Percentiles rank a stretch among this genome's conserved stretches.
phyloP scores from a whole-genome alignment of 2,888 invertebrate species.

The Trissoscelio sp. region DNA sequence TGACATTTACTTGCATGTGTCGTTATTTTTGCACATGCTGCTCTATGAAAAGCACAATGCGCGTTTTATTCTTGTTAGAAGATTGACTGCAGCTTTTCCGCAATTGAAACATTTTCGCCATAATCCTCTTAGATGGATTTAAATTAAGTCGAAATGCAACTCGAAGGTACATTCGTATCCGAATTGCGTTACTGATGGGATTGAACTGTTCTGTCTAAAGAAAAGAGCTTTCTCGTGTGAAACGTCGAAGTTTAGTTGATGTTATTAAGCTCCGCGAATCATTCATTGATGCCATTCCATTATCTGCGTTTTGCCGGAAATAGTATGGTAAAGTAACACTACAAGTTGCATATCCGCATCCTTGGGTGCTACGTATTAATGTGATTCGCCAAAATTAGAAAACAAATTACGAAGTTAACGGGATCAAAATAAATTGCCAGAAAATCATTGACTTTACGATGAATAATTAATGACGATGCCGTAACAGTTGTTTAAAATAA shows the following conservation, averaged over 20 bases:
- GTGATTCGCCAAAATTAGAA: conserved; percentile 21
- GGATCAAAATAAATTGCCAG: conserved; percentile 9
- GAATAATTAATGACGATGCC: no score
- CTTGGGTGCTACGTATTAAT: conserved; percentile 2
- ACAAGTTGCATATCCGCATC: not conserved
- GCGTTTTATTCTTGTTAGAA: conserved; percentile 50
- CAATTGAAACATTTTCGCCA: conserved; percentile 77
- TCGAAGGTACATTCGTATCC: conserved; percentile 70
- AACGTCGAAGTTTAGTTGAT: conserved; percentile 66
- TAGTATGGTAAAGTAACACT: conserved; percentile 38
- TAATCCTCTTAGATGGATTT: conserved; percentile 78
- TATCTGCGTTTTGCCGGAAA: conserved; percentile 47
- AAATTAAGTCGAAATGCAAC: conserved; percentile 74
- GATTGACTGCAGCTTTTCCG: conserved; percentile 66
- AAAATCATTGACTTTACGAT: conserved; percentile 6
- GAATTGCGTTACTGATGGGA: conserved; percentile 68
- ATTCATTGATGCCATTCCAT: conserved; percentile 60
- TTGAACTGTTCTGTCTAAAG: conserved; percentile 64
- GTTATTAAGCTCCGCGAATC: conserved; percentile 63
- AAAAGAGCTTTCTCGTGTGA: conserved; percentile 69
- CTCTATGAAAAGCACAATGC: not conserved
- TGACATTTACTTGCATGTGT: conserved; percentile 3
- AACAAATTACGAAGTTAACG: conserved; percentile 9
- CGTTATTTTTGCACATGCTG: conserved; percentile 15
- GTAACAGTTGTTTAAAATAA: no score